Percentiles rank a stretch among this genome's conserved stretches.
phyloP scores from a whole-genome alignment of 1,140 invertebrate species.

The Thrips palmi region DNA sequence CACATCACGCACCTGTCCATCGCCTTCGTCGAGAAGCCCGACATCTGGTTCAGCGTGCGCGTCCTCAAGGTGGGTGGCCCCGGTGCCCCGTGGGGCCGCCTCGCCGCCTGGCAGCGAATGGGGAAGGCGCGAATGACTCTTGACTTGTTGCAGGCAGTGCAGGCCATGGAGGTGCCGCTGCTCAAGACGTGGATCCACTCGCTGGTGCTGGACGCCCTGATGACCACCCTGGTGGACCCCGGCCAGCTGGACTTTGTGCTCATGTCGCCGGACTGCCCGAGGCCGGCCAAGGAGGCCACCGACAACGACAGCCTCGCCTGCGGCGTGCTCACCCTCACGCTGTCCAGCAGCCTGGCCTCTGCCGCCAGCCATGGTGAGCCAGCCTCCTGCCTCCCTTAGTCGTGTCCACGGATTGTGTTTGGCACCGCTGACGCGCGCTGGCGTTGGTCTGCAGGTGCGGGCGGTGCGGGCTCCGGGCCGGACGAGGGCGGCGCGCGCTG shows the following conservation, averaged over 20 bases:
- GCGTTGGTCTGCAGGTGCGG: no score
- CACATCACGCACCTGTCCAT: conserved; percentile 29
- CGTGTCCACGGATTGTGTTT: no score
- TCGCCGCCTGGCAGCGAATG: no score
- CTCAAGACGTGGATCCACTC: conserved; percentile 36
- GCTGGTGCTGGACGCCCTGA: conserved; percentile 32
- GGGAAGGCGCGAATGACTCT: no score
- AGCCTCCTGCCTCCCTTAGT: no score
- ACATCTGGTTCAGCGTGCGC: conserved; percentile 34
- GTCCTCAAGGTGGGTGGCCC: conserved; percentile 21
- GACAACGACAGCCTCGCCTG: no score
- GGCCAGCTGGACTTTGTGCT: conserved; percentile 29
- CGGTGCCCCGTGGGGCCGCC: neutral
- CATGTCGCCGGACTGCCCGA: conserved; percentile 24
- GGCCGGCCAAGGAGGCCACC: no score
- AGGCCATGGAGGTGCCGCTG: conserved; percentile 35
- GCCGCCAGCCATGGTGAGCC: no score
- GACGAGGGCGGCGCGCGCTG: no score
- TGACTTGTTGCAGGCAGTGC: conserved; percentile 21
- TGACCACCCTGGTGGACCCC: conserved; percentile 33
- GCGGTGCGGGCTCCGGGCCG: no score
- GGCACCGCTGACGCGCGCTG: no score
- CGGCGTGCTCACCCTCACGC: conserved; percentile 29
- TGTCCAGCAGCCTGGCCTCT: conserved; percentile 18
- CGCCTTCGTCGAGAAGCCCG: conserved; percentile 32